Base-by-base conservation (phyloP, 1,140 invertebrate species). In the Macrobrachium rosenbergii region DNA sequence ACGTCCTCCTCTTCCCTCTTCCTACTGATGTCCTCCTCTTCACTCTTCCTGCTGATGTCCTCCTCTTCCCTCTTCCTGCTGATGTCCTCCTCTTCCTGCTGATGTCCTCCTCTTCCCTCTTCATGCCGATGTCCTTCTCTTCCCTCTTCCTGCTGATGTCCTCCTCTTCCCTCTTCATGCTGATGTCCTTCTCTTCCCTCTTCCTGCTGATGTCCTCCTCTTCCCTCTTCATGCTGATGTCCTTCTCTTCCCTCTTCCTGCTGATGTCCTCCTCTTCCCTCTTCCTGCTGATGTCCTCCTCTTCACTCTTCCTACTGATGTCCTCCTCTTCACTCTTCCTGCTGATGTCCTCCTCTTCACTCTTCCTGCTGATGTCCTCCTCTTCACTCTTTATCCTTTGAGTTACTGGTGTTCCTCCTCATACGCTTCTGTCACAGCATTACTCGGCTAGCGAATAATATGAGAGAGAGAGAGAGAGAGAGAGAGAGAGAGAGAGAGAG, bases 31-130 rank as follows among this genome's bases (percentile, higher is more conserved):
- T 14, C n/a, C n/a, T n/a, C 12, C 62, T n/a, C n/a, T n/a, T 63
- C 12, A 14, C 62, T 14, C 62, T 63, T 63, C n/a, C n/a, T 63
- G 12, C 12, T 63, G n/a, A 14, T 14, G 12, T n/a, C 12, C 62
- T 63, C 62, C 62, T 63, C 62, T n/a, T 63, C 62, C 62, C n/a
- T n/a, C 62, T 63, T n/a, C 62, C n/a, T n/a, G 12, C 62, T 63
- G n/a, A 12, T 63, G n/a, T 63, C n/a, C 62, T n/a, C n/a, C n/a
- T 63, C 14, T 72, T 19, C 19, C 37, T 10, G n/a, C 37, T 72
- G 7, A 7, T 28, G 10, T 72, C 37, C 8, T 72, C 67, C 67
- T 72, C 19, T 72, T 7, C 10, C 37, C 37, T 28, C 67, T 72
- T 19, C 37, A 11, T 72, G n/a, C 37, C 67, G 21, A 7, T 19